These are phyloP conservation scores for Sarcophilus harrisii DNA, from an alignment of 2,797 vertebrate genomes.

Conservation along the genomic window DNA sequence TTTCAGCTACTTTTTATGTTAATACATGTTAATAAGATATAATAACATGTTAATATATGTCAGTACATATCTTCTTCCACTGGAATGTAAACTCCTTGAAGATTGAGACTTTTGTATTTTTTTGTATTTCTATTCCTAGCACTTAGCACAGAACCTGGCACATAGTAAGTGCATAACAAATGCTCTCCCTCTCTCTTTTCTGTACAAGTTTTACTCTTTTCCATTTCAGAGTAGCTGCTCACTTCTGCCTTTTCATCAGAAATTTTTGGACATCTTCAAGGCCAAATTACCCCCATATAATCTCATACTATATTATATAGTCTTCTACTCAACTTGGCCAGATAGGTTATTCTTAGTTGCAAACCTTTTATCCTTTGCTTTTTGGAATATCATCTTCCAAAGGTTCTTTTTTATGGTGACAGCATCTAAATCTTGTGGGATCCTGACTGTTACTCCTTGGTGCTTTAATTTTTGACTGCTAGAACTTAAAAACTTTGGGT, in stretches of 20 bases:
- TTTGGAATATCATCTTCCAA: neutral
- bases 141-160: neutral
- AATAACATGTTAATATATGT: neutral
- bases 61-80: neutral
- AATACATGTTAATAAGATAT: no score
- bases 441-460: neutral
- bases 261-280: neutral
- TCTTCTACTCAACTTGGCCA: neutral
- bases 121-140: neutral
- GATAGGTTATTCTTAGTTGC: neutral
- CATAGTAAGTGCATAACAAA: neutral
- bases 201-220: neutral
- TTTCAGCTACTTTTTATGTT: neutral
- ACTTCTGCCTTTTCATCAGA: neutral
- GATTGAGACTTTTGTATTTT: neutral
- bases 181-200: neutral
- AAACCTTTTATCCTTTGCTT: neutral
- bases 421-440: neutral
- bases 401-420: neutral
- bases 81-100: neutral
- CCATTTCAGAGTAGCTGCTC: neutral
- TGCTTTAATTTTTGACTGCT: neutral
- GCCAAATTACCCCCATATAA: neutral
- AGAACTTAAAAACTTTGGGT: neutral
- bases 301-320: neutral